phyloP scores from a whole-genome alignment of 2,797 vertebrate genomes.

The Spatula clypeata region DNA sequence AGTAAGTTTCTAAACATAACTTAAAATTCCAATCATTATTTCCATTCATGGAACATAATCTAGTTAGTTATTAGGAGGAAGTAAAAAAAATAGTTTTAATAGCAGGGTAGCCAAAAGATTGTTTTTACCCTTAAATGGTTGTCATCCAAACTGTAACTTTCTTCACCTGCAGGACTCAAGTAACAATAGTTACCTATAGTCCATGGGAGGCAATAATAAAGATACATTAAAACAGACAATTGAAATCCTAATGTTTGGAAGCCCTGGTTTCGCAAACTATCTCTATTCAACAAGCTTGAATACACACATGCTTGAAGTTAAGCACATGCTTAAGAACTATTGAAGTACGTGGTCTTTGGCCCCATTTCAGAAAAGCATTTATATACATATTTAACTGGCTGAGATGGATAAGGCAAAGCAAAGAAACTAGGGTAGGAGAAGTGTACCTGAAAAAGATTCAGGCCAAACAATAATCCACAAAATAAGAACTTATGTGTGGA shows the following conservation, averaged over 20 bases:
- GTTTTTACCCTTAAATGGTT: not conserved
- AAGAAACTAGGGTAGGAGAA: slow-evolving; percentile 34
- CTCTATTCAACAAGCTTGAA: slow-evolving; percentile 2
- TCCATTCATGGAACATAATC: not conserved
- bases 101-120: not conserved
- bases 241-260: slow-evolving; percentile 31
- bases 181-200: not conserved
- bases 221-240: not conserved
- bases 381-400: slow-evolving; percentile 59
- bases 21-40: not conserved
- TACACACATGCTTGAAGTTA: slow-evolving; percentile 70
- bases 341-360: slow-evolving; percentile 62
- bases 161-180: not conserved
- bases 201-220: slow-evolving; percentile 19
- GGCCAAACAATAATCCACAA: slow-evolving; percentile 42
- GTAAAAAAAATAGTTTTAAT: not conserved
- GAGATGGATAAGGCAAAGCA: slow-evolving; percentile 57
- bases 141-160: not conserved
- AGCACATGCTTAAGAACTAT: slow-evolving; percentile 62
- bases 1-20: not conserved
- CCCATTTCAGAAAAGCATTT: slow-evolving; percentile 64
- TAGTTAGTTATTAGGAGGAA: not conserved
- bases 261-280: slow-evolving; percentile 63
- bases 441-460: slow-evolving; percentile 60
- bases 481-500: slow-evolving; percentile 64